Evolutionary conservation across 2,113 vertebrate genomes (phyloP), one percentile per base, ranked within the genome.

Genomic region (Archilochus colubris): DNA sequence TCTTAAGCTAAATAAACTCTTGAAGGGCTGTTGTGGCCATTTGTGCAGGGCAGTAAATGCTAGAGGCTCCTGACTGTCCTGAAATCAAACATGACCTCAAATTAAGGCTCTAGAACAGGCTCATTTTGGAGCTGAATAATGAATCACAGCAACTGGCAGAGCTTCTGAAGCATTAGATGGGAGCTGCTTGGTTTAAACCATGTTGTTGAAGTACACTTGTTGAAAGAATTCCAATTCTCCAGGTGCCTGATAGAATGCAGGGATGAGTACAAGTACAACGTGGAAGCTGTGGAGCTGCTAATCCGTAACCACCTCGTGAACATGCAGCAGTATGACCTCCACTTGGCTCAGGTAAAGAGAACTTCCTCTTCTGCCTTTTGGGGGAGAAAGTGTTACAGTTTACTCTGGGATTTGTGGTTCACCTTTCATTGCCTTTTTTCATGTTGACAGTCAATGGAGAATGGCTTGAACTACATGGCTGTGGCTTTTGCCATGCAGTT

Each of bases 401-500:
- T 23, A 1, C 38, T 68, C 1, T 57, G 48, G 43, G 57, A 18
- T 55, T 20, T 74, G 54, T 84, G 48, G 10, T 16, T 19, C 66
- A 85, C 81, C 57, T 91, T 69, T n/a, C 38, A 23, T 38, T 78
- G 22, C 78, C 85, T 78, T 74, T 97, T 97, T 80, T 82, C 23
- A 1, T 88, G 3, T 97, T 92, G 53, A 28, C 95, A 99, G 99
- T 99, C 99, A 1, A 99, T 99, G 99, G 99, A 99, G 94, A 99
- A 99, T 31, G 99, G 99, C 68, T 97, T 99, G 97, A 99, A 99
- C 97, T 99, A 99, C 96, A 99, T 99, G 99, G 99, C 99, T 0
- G 99, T 99, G 81, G 99, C 99, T 0, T 99, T 99, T 86, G 99
- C 99, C 94, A 99, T 99, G 99, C 99, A 99, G 83, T 79, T 99